Conservation (phyloP, 1,140 invertebrate species). For the Agrilus planipennis region DNA sequence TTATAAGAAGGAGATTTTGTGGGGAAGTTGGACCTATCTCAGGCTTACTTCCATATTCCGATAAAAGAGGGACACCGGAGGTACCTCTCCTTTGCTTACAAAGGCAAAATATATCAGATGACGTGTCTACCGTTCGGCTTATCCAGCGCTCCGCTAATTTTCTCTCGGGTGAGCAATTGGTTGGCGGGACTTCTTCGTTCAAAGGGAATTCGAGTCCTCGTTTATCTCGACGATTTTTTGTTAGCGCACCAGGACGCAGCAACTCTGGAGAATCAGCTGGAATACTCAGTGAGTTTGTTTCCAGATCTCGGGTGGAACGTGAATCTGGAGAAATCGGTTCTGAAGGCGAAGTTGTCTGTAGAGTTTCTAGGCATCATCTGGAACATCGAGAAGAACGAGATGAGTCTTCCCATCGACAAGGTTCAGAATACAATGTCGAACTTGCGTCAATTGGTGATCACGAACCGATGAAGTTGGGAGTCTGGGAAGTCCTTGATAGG, state of each 20-base stretch:
- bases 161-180: slow-evolving; percentile 19
- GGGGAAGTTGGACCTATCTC: neutral
- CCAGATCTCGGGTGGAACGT: neutral
- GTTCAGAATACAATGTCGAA: neutral
- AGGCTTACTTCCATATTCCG: neutral
- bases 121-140: slow-evolving; percentile 15
- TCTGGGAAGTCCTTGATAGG: slow-evolving; percentile 5
- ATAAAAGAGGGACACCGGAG: neutral
- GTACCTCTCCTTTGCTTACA: slow-evolving; percentile 12
- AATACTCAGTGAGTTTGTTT: no score
- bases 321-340: slow-evolving; percentile 2
- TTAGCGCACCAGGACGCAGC: slow-evolving; percentile 9
- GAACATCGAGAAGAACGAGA: slow-evolving; percentile 1
- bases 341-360: neutral
- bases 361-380: slow-evolving; percentile 7
- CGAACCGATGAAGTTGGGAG: neutral
- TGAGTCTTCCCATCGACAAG: neutral
- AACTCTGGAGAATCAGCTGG: slow-evolving; percentile 10
- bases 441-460: neutral
- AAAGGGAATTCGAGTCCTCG: slow-evolving; percentile 14
- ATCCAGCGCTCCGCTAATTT: slow-evolving; percentile 13
- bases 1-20: neutral
- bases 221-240: slow-evolving; percentile 24
- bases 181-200: slow-evolving; percentile 15
- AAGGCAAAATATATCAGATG: slow-evolving; percentile 14